A percentile compares a stretch with the other conserved stretches of the same genome.
These are phyloP conservation scores for Varanus salvator DNA, from an alignment of 2,113 vertebrate genomes.

Conservation along the genomic window DNA sequence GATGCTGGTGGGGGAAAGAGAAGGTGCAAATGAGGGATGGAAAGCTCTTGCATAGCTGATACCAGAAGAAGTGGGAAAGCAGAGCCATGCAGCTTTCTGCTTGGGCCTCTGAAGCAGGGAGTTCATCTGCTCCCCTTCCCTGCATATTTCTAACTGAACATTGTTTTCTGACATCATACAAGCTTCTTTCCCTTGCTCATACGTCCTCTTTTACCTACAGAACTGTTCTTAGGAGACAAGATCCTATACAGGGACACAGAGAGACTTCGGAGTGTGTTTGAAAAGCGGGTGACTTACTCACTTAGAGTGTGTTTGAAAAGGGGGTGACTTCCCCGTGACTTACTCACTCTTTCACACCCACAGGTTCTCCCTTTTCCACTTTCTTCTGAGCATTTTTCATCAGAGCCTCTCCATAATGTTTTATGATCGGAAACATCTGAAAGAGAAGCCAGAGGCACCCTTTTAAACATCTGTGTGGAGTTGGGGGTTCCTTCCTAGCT, in stretches of 20 bases:
- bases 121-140: no score
- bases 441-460: constrained; percentile 41
- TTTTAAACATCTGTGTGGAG: neutral
- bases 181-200: no score
- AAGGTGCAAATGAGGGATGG: neutral
- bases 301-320: no score
- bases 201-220: no score
- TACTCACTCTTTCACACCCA: constrained; percentile 79
- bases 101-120: neutral
- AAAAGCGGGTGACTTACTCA: no score
- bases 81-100: neutral
- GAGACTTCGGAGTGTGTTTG: no score
- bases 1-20: constrained; percentile 71
- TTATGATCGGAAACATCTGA: constrained; percentile 86
- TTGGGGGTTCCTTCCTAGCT: neutral
- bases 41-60: neutral
- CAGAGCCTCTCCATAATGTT: constrained; percentile 77
- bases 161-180: no score
- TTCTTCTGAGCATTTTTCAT: constrained; percentile 70
- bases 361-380: constrained; percentile 44
- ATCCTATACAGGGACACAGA: no score
- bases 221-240: no score
- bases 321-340: constrained; percentile 55
- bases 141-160: no score
- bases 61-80: neutral